phyloP scores from a whole-genome alignment of 2,888 invertebrate species.

The Diplazon laetatorius region DNA sequence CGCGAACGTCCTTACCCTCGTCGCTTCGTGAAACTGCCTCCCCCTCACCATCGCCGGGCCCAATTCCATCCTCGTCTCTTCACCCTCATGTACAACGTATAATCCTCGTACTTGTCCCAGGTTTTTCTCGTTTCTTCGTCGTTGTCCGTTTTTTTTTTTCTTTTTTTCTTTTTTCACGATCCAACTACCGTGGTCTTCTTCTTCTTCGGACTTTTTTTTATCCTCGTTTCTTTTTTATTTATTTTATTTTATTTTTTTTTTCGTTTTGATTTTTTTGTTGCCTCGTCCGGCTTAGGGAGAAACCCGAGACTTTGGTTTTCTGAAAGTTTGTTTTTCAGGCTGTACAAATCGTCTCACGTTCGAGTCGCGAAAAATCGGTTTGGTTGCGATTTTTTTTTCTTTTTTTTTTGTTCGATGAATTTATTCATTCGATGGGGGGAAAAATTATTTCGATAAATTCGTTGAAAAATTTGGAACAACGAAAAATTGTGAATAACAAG shows the following conservation, averaged over 20 bases:
- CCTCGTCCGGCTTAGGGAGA: slow-evolving; percentile 1
- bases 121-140: too few species aligned
- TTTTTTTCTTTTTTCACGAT: slow-evolving; percentile 52
- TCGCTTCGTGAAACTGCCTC: slow-evolving; percentile 9
- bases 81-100: slow-evolving; percentile 44
- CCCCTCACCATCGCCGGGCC: too few species aligned
- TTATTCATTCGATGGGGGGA: too few species aligned
- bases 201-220: slow-evolving; percentile 9
- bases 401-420: too few species aligned
- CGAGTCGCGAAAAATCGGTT: too few species aligned
- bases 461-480: too few species aligned
- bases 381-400: slow-evolving; percentile 44
- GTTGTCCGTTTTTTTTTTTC: too few species aligned
- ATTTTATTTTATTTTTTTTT: slow-evolving; percentile 35
- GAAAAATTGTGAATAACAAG: too few species aligned
- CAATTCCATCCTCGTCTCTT: slow-evolving; percentile 10
- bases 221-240: slow-evolving; percentile 20
- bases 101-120: slow-evolving; percentile 32
- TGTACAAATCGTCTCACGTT: too few species aligned
- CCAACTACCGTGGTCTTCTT: slow-evolving; percentile 45
- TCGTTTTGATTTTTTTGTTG: background rate
- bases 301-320: slow-evolving; percentile 30
- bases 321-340: slow-evolving; percentile 15
- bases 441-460: too few species aligned
- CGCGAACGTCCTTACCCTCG: slow-evolving; percentile 61